Evolutionary conservation across 2,113 vertebrate species (phyloP).

Genomic region (Setophaga kirtlandii): DNA sequence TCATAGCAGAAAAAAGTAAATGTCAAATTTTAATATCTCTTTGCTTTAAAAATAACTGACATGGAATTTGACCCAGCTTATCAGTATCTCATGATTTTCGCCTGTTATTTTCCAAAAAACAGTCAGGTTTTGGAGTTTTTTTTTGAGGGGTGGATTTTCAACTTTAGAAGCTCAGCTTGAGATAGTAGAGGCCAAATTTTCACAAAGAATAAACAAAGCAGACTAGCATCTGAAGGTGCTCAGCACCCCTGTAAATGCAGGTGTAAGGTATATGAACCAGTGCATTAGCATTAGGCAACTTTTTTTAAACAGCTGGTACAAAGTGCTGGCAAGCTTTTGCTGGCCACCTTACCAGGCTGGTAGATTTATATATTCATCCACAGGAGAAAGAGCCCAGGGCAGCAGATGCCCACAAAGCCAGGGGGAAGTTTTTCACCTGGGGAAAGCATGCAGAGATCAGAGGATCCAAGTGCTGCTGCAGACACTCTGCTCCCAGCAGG

Average conservation of each 20-base stretch:
- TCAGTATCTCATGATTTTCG: neutral
- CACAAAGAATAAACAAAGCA: neutral
- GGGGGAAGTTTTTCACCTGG: slow-evolving; percentile 40
- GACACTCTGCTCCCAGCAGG: neutral
- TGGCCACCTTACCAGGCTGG: neutral
- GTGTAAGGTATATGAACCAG: neutral
- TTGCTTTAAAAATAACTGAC: neutral
- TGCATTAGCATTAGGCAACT: neutral
- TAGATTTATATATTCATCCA: slow-evolving; percentile 3
- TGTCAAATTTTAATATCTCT: neutral
- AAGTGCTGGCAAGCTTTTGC: neutral
- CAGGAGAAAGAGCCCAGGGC: neutral
- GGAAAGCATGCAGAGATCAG: slow-evolving; percentile 47
- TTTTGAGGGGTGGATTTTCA: neutral
- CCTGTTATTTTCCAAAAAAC: neutral
- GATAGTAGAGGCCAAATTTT: neutral
- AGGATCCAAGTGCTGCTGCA: neutral
- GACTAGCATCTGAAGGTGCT: neutral
- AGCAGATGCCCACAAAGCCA: neutral
- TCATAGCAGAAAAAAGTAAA: neutral
- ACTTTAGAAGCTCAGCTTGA: neutral
- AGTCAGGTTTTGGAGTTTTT: neutral
- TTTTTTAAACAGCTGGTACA: slow-evolving; percentile 27
- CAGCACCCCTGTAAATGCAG: neutral
- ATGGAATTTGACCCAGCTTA: neutral